Evolutionary conservation across 2,888 invertebrate species (phyloP).

Genomic region (Caenorhabditis sinica): DNA sequence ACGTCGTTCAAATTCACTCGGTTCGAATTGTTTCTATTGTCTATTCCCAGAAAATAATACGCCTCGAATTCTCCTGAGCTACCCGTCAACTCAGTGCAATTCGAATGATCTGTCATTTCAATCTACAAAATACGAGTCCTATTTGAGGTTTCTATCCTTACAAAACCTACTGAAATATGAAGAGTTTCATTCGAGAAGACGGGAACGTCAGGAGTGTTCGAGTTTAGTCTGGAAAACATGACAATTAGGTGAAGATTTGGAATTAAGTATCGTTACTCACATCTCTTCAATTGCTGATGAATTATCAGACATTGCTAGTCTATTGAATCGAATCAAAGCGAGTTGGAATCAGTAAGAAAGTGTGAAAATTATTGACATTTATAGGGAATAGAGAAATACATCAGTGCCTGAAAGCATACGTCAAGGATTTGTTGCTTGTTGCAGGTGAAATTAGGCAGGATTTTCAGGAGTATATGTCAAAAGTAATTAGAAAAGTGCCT

Average conservation of each 20-base stretch:
- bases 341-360: neutral
- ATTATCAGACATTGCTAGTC: neutral
- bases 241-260: neutral
- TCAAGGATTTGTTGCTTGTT: neutral
- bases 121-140: no score
- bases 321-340: no score
- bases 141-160: no score
- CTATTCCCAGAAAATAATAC: no score
- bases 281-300: neutral
- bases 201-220: neutral
- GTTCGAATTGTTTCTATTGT: no score
- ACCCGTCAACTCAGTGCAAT: no score
- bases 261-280: no score
- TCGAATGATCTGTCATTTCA: no score
- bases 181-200: no score
- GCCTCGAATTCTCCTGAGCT: no score
- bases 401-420: neutral
- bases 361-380: neutral
- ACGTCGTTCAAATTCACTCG: slow-evolving; percentile 1
- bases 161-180: no score
- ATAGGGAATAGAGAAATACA: neutral
- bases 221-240: neutral
- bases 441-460: neutral
- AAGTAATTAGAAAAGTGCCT: slow-evolving; percentile 8
- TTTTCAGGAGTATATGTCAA: slow-evolving; percentile 3